These are phyloP conservation scores for Ciconia stormi DNA, from an alignment of 2,113 vertebrate species.

Conservation along the genomic window DNA sequence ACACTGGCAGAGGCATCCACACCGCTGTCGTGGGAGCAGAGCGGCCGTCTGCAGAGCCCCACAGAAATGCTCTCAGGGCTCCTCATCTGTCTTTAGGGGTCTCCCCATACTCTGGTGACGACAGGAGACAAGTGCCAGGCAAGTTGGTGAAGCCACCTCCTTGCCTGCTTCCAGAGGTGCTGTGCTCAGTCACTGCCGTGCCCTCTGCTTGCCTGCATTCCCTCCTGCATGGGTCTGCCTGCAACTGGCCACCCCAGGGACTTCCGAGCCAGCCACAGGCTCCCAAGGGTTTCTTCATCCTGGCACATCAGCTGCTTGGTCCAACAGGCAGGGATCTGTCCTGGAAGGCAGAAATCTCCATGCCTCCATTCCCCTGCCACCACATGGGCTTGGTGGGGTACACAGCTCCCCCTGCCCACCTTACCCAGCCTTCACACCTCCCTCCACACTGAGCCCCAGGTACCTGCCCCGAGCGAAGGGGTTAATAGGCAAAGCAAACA, in stretches of 20 bases:
- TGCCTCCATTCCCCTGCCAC: not conserved
- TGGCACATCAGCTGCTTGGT: not conserved
- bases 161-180: not conserved
- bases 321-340: not conserved
- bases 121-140: not conserved
- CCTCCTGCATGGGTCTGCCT: fast-evolving
- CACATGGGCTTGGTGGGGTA: not conserved
- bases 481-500: slow-evolving; percentile 19
- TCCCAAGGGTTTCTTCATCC: not conserved
- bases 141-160: not conserved
- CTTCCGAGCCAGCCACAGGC: not conserved
- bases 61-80: not conserved
- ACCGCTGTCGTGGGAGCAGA: fast-evolving
- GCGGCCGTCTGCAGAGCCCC: not conserved
- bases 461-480: not conserved
- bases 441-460: fast-evolving
- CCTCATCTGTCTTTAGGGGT: not conserved
- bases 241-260: not conserved
- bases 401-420: not conserved
- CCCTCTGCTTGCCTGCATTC: not conserved
- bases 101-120: not conserved
- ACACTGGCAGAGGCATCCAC: not conserved
- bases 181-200: not conserved
- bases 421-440: not conserved
- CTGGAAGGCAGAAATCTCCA: not conserved